Percentiles rank a stretch among this genome's conserved stretches.
Evolutionary conservation across 2,797 vertebrate genomes (phyloP).

Genomic region (Malacoraja senta): DNA sequence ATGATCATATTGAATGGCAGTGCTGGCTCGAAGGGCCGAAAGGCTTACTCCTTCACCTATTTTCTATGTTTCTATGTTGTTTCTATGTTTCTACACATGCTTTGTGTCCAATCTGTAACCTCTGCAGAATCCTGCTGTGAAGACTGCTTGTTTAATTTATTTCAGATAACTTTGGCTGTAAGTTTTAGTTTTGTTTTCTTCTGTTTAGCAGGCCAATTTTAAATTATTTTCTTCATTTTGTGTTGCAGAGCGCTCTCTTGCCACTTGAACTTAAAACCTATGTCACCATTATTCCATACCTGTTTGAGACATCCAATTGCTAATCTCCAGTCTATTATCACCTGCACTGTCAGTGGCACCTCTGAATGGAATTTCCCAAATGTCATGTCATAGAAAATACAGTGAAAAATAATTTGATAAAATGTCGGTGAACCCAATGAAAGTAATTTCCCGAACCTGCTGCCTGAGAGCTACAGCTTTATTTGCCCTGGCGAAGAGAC

Average conservation of each 20-base stretch:
- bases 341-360: not conserved
- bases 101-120: not conserved
- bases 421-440: not conserved
- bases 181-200: not conserved
- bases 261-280: not conserved
- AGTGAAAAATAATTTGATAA: not conserved
- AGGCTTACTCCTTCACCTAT: too few relatives aligned
- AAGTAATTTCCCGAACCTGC: not conserved
- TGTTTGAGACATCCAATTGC: not conserved
- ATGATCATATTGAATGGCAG: too few relatives aligned
- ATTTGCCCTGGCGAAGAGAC: not conserved
- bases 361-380: conserved; percentile 5
- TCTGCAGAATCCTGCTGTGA: not conserved
- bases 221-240: not conserved
- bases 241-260: not conserved
- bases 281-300: not conserved
- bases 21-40: too few relatives aligned
- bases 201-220: not conserved
- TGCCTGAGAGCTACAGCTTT: not conserved
- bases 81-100: too few relatives aligned
- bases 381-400: not conserved
- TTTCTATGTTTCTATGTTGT: too few relatives aligned
- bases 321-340: not conserved
- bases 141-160: not conserved
- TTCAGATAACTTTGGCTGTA: not conserved